Evolutionary conservation across 1,140 invertebrate genomes (phyloP).

Genomic region (Myzus persicae): DNA sequence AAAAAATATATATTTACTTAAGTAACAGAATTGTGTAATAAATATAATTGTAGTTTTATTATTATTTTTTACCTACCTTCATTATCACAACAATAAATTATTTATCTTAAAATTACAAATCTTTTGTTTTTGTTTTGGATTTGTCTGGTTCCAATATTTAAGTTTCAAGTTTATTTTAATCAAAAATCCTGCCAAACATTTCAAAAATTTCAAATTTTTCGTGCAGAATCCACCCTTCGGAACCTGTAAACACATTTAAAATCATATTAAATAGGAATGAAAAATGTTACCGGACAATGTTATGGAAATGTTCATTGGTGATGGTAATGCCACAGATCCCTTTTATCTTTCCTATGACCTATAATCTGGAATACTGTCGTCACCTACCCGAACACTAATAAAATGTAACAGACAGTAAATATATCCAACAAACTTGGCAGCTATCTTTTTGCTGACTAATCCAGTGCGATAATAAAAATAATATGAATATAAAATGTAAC

Average conservation of each 20-base stretch:
- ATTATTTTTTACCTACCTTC: constrained; percentile 13
- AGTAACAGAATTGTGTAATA: constrained; percentile 3
- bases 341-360: too few species aligned
- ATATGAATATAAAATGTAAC: too few species aligned
- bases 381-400: too few species aligned
- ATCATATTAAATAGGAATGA: background rate
- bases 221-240: constrained; percentile 65
- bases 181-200: constrained; percentile 64
- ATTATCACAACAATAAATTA: background rate
- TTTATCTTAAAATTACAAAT: constrained; percentile 52
- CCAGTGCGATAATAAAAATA: too few species aligned
- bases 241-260: constrained; percentile 60
- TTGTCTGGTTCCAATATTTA: constrained; percentile 24
- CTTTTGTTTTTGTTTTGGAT: constrained; percentile 47
- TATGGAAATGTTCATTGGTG: constrained; percentile 57
- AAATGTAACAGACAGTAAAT: too few species aligned
- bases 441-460: too few species aligned
- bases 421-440: too few species aligned
- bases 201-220: constrained; percentile 63
- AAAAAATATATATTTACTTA: background rate
- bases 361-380: too few species aligned
- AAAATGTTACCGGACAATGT: background rate
- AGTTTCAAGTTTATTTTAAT: constrained; percentile 63
- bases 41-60: background rate
- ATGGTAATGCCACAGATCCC: too few species aligned